phyloP scores from a whole-genome alignment of 1,140 invertebrate species.

The Tetranychus cinnabarinus region DNA sequence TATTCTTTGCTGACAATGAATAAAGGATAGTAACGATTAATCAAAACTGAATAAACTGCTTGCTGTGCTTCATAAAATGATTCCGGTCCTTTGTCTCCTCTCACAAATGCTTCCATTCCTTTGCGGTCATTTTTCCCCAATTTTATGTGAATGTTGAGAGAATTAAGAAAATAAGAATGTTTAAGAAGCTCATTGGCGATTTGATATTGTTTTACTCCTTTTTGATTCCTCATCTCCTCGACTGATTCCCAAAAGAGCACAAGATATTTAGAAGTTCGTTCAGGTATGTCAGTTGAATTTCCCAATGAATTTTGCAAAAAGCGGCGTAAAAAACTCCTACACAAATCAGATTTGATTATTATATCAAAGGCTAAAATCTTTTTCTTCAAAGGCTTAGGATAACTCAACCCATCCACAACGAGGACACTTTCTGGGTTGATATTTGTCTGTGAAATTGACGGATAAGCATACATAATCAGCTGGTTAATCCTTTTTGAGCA shows the following conservation, averaged over 20 bases:
- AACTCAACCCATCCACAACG: background rate
- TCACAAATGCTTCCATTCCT: constrained; percentile 53
- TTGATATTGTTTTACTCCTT: constrained; percentile 29
- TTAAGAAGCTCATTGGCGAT: constrained; percentile 48
- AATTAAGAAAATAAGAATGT: constrained; percentile 42
- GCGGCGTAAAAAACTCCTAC: constrained; percentile 39
- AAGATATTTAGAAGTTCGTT: constrained; percentile 3
- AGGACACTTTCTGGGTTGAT: background rate
- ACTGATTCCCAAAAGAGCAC: constrained; percentile 57
- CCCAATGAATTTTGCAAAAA: constrained; percentile 55
- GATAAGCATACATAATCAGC: constrained; percentile 38
- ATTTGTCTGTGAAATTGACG: constrained; percentile 22
- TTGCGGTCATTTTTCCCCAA: constrained; percentile 32
- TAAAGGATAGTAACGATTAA: constrained; percentile 35
- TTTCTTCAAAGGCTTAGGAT: background rate
- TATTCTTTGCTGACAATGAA: constrained; percentile 67
- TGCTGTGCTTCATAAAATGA: constrained; percentile 42
- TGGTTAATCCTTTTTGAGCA: constrained; percentile 51
- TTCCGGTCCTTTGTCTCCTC: constrained; percentile 48
- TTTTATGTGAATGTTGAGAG: constrained; percentile 51
- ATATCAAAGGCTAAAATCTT: constrained; percentile 24
- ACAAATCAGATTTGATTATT: constrained; percentile 22
- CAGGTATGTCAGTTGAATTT: constrained; percentile 27
- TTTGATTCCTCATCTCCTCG: constrained; percentile 40
- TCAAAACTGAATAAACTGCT: constrained; percentile 42